A percentile compares a stretch with the other conserved stretches of the same genome.
Evolutionary conservation across 2,888 invertebrate genomes (phyloP).

Genomic region (Antitype chi): DNA sequence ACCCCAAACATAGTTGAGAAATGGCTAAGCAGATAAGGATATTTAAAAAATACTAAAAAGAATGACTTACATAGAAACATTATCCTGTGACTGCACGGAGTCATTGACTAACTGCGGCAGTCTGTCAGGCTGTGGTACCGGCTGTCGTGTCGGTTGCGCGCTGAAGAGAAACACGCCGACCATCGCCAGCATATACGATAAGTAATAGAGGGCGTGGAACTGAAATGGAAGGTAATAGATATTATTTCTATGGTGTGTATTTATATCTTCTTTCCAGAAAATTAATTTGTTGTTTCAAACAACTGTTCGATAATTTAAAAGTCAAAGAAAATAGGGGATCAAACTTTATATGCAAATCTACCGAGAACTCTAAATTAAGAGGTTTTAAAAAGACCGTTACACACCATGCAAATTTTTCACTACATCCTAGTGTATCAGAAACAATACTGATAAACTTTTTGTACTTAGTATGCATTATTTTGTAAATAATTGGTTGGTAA

Average conservation of each 20-base stretch:
- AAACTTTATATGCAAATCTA: neutral
- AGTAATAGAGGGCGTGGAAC: constrained; percentile 96
- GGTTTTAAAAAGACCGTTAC: neutral
- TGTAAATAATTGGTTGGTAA: neutral
- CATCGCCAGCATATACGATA: constrained; percentile 94
- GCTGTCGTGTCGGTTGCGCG: constrained; percentile 90
- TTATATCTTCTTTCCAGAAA: neutral
- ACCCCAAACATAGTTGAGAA: too few relatives aligned
- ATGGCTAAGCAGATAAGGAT: too few relatives aligned
- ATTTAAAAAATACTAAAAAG: neutral
- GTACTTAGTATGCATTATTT: neutral
- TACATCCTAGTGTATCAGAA: neutral
- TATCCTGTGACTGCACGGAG: constrained; percentile 83
- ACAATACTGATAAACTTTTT: neutral
- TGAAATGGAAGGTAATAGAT: constrained; percentile 77
- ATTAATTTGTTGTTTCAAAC: neutral
- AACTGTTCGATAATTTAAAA: neutral
- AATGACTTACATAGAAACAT: constrained; percentile 85
- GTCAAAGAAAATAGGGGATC: neutral
- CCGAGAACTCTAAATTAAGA: neutral
- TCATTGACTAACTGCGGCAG: constrained; percentile 83
- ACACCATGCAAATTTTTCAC: neutral
- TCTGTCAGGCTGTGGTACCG: constrained; percentile 80
- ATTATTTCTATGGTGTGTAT: neutral
- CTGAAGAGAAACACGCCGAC: constrained; percentile 92